These are phyloP conservation scores for Brassicogethes aeneus DNA, from an alignment of 2,888 invertebrate genomes.

Conservation along the genomic window DNA sequence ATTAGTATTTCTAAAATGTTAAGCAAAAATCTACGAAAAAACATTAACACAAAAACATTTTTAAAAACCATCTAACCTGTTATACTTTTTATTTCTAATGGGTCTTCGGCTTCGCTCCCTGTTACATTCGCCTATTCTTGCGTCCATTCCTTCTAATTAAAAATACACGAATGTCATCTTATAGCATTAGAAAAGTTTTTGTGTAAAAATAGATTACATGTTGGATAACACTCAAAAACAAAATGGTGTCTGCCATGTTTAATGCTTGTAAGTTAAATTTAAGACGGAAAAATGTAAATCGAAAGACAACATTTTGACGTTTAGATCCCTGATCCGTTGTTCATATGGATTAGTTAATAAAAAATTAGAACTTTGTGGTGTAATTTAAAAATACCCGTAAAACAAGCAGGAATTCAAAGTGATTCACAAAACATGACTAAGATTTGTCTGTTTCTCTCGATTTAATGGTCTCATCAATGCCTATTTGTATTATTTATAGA, in stretches of 20 bases:
- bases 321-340: too few relatives aligned
- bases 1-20: too few relatives aligned
- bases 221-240: slow-evolving; percentile 41
- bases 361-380: too few relatives aligned
- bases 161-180: slow-evolving; percentile 33
- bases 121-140: slow-evolving; percentile 34
- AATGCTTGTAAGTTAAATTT: slow-evolving; percentile 24
- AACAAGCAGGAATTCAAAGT: slow-evolving; percentile 15
- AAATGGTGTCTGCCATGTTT: slow-evolving; percentile 33
- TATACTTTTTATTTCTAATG: slow-evolving; percentile 61
- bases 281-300: not conserved
- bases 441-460: slow-evolving; percentile 3
- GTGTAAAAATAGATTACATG: slow-evolving; percentile 38
- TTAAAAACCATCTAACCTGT: slow-evolving; percentile 47
- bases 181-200: slow-evolving; percentile 29
- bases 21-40: too few relatives aligned
- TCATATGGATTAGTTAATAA: too few relatives aligned
- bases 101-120: slow-evolving; percentile 52
- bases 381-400: slow-evolving; percentile 5
- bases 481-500: too few relatives aligned
- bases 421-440: slow-evolving; percentile 22
- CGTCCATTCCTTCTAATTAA: slow-evolving; percentile 34
- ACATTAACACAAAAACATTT: too few relatives aligned
- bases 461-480: too few relatives aligned
- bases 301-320: too few relatives aligned